Conservation (phyloP, 1,140 invertebrate species). For the Aphis craccivora region DNA sequence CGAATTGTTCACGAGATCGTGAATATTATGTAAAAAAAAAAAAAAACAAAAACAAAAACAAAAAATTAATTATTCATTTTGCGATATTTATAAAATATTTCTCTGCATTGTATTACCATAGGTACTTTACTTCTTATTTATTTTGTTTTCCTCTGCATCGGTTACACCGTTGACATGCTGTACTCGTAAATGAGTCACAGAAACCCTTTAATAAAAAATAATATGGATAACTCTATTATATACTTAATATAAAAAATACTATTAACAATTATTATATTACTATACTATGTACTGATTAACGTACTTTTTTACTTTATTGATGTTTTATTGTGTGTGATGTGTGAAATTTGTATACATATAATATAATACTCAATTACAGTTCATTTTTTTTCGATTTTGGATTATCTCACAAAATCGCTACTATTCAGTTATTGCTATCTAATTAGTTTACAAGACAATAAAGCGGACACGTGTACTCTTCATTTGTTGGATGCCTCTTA, state of each 20-base stretch:
- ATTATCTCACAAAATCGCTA: not conserved
- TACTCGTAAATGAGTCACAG: not conserved
- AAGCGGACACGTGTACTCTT: not conserved
- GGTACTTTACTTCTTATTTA: not conserved
- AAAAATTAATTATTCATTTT: not conserved
- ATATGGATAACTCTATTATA: not conserved
- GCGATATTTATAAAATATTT: not conserved
- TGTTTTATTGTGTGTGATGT: not conserved
- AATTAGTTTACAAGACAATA: not conserved
- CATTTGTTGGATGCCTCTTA: not conserved
- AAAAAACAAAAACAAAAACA: not conserved
- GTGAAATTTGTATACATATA: not conserved
- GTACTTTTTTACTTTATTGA: constrained; percentile 4
- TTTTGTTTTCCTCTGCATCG: not conserved
- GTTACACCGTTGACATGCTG: not conserved
- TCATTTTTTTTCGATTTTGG: not conserved
- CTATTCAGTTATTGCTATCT: not conserved
- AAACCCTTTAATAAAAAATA: not conserved
- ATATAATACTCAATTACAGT: not conserved
- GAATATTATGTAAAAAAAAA: not conserved
- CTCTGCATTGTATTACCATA: not conserved
- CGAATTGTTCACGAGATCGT: not conserved
- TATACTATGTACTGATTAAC: not conserved
- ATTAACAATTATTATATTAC: not conserved
- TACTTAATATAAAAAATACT: not conserved